A percentile compares a stretch with the other conserved stretches of the same genome.
Conservation (phyloP, 2,113 vertebrate species). For the Cinclus mexicanus region DNA sequence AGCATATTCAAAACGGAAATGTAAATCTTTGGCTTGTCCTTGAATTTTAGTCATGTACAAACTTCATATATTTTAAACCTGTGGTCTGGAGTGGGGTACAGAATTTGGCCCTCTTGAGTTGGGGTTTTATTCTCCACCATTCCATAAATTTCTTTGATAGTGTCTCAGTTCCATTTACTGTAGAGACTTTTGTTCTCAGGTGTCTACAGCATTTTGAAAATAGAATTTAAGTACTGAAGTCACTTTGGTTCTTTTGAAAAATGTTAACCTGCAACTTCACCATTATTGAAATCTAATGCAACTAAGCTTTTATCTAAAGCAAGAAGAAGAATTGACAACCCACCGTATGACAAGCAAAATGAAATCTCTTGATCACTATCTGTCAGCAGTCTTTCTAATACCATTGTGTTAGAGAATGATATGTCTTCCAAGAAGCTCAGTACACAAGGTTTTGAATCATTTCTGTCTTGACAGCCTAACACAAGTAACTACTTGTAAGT, state of each 20-base stretch:
- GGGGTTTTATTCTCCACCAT: neutral
- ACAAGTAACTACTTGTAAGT: constrained; percentile 64
- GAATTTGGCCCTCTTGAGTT: neutral
- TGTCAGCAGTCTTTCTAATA: constrained; percentile 65
- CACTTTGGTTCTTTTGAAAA: constrained; percentile 52
- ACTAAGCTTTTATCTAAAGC: constrained; percentile 62
- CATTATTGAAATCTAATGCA: constrained; percentile 66
- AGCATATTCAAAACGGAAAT: neutral
- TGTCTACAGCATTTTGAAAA: constrained; percentile 38
- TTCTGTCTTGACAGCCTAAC: constrained; percentile 62
- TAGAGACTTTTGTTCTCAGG: neutral
- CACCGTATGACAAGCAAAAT: constrained; percentile 69
- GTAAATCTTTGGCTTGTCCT: neutral
- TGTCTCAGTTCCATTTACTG: neutral
- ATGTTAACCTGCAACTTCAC: constrained; percentile 57
- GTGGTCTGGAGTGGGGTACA: neutral
- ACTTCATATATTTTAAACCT: neutral
- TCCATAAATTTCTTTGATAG: neutral
- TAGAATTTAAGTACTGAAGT: constrained; percentile 50
- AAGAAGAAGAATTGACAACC: constrained; percentile 66
- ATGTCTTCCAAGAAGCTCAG: constrained; percentile 61
- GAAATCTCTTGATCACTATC: constrained; percentile 70
- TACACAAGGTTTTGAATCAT: constrained; percentile 59
- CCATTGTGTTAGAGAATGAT: constrained; percentile 69
- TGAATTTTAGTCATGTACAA: neutral